Conservation (phyloP, 2,113 vertebrate genomes). For the Coptodon bakossiorum region DNA sequence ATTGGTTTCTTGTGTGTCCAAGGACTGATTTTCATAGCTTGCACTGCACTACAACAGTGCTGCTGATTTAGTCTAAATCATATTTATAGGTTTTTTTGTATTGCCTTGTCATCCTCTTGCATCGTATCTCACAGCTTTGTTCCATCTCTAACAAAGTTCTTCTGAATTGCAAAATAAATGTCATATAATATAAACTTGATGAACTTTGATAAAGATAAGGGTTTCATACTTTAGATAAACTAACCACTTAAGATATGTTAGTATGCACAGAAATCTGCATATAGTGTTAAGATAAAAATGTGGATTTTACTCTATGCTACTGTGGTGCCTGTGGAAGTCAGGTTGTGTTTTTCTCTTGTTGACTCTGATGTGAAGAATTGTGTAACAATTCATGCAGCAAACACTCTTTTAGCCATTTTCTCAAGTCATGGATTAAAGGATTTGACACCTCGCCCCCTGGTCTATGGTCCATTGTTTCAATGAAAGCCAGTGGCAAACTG, state of each 20-base stretch:
- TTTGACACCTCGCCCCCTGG: not conserved
- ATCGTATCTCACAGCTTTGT: not conserved
- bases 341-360: not conserved
- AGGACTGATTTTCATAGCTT: not conserved
- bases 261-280: not conserved
- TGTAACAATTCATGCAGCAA: not conserved
- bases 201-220: not conserved
- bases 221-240: not conserved
- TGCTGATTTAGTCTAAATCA: not conserved
- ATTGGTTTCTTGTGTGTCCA: not conserved
- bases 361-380: not conserved
- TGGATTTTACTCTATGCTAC: not conserved
- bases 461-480: conserved; percentile 18
- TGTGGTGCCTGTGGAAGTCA: not conserved
- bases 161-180: not conserved
- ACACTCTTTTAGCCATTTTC: conserved; percentile 18
- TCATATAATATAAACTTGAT: not conserved
- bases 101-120: not conserved
- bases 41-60: not conserved
- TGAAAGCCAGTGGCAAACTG: conserved; percentile 29
- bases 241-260: not conserved
- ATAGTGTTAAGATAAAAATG: not conserved
- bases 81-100: not conserved
- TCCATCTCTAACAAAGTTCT: not conserved
- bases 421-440: conserved; percentile 38